Evolutionary conservation across 2,113 vertebrate species (phyloP).

Genomic region (Macrotus californicus): DNA sequence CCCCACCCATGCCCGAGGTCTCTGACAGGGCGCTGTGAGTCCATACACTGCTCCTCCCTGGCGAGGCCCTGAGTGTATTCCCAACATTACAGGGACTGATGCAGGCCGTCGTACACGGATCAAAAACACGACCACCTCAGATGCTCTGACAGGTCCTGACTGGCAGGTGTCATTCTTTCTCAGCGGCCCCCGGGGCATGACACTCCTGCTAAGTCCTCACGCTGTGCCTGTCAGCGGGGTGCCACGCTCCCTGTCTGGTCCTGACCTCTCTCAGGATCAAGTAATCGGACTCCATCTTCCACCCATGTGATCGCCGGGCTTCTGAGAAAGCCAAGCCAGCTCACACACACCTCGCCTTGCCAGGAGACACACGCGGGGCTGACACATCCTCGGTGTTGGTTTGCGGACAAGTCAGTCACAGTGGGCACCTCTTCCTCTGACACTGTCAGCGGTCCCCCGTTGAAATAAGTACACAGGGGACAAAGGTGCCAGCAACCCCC

Average conservation of each 20-base stretch:
- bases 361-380: neutral
- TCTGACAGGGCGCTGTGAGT: no score
- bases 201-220: neutral
- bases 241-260: no score
- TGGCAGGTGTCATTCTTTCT: neutral
- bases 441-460: neutral
- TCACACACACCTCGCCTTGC: neutral
- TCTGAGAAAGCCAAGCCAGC: neutral
- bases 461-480: neutral
- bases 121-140: neutral
- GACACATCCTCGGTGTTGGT: neutral
- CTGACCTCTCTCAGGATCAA: neutral
- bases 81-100: neutral
- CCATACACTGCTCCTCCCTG: no score
- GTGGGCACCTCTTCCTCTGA: neutral
- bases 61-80: neutral
- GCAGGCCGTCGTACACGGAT: neutral
- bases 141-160: neutral
- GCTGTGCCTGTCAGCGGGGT: accelerated
- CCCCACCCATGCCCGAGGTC: no score
- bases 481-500: neutral
- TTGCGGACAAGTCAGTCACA: neutral
- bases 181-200: neutral
- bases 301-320: neutral
- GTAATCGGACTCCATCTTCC: neutral